phyloP scores from a whole-genome alignment of 2,888 invertebrate species.

The Pachycephus smyrnensis region DNA sequence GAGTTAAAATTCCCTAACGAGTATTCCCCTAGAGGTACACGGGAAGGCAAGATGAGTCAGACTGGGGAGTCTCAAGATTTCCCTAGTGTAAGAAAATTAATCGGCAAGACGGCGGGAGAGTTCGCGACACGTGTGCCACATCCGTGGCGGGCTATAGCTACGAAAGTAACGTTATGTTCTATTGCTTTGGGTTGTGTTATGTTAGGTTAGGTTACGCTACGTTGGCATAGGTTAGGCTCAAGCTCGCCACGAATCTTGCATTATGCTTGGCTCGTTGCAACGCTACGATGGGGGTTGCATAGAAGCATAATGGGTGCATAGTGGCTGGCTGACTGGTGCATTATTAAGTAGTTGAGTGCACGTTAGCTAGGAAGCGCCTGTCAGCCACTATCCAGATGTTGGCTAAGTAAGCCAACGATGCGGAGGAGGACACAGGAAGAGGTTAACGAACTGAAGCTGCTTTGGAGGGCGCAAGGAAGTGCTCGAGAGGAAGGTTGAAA shows the following conservation, averaged over 20 bases:
- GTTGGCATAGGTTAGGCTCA: neutral
- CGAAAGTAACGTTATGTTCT: neutral
- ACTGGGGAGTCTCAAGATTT: neutral
- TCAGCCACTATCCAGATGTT: constrained; percentile 49
- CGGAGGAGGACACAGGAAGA: neutral
- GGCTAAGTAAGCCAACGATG: constrained; percentile 8
- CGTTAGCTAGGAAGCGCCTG: constrained; percentile 57
- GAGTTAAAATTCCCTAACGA: neutral
- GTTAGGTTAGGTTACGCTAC: neutral
- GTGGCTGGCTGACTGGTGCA: constrained; percentile 59
- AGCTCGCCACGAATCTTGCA: constrained; percentile 23
- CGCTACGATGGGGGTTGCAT: constrained; percentile 33
- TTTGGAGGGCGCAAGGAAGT: neutral
- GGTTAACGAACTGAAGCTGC: neutral
- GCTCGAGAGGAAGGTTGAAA: neutral
- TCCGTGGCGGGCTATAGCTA: neutral
- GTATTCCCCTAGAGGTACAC: neutral
- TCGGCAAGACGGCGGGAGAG: neutral
- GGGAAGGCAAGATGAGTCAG: neutral
- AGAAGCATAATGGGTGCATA: constrained; percentile 56
- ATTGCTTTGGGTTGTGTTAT: neutral
- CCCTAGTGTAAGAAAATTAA: neutral
- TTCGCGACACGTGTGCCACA: neutral
- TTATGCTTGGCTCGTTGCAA: constrained; percentile 27
- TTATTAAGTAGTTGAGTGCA: constrained; percentile 62